Percentiles rank a stretch among this genome's conserved stretches.
These are phyloP conservation scores for Arge pagana DNA, from an alignment of 2,888 invertebrate species.

Conservation along the genomic window DNA sequence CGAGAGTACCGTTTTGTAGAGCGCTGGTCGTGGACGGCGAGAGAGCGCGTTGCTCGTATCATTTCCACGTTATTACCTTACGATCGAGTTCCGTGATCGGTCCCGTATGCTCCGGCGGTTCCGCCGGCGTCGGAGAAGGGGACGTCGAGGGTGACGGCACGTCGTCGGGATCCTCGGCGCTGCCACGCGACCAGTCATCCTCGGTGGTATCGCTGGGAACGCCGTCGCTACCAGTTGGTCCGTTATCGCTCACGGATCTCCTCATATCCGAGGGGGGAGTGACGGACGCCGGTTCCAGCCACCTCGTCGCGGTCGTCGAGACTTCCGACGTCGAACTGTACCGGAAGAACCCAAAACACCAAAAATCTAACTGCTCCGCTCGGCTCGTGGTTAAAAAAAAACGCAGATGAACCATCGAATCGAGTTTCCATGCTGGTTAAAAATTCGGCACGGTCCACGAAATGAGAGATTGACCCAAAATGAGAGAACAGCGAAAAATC, in stretches of 20 bases:
- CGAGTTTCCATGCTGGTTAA: no score
- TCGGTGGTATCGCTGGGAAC: slow-evolving; percentile 69
- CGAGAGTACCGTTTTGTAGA: no score
- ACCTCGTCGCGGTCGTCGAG: slow-evolving; percentile 40
- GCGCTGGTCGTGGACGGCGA: no score
- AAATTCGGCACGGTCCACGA: no score
- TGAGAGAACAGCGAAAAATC: no score
- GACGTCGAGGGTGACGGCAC: slow-evolving; percentile 55
- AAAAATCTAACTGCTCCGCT: no score
- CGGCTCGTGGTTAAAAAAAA: no score
- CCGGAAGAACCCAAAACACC: no score
- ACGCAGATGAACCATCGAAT: no score
- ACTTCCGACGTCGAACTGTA: slow-evolving; percentile 53
- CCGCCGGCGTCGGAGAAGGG: slow-evolving; percentile 44
- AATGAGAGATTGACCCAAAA: no score
- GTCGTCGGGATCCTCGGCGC: slow-evolving; percentile 70
- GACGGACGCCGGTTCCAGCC: slow-evolving; percentile 46
- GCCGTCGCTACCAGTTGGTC: slow-evolving; percentile 62
- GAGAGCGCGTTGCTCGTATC: no score
- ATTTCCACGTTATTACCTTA: no score
- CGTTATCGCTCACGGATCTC: slow-evolving; percentile 54
- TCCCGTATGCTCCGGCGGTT: slow-evolving; percentile 53
- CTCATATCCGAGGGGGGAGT: slow-evolving; percentile 45
- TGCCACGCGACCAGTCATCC: slow-evolving; percentile 74
- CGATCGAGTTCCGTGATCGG: slow-evolving; percentile 69